Base-by-base conservation (phyloP, 2,888 invertebrate genomes). In the Zootermopsis nevadensis region DNA sequence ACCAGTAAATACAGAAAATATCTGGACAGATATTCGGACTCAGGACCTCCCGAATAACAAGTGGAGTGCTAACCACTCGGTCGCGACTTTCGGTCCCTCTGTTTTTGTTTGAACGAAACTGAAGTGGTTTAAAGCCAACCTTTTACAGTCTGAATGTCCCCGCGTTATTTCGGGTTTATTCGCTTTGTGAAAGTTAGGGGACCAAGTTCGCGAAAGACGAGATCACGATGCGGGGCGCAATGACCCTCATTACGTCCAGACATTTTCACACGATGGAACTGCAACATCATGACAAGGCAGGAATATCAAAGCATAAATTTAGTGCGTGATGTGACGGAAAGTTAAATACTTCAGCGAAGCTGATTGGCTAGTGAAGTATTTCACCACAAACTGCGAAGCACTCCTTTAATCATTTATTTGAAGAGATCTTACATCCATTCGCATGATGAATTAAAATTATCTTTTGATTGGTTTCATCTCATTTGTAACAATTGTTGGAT, bases 341-440 rank as follows among this genome's bases (percentile, higher is more conserved):
- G 60, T 60, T 60, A n/a, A 60, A 60, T n/a, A 60, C 27, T 60
- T n/a, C n/a, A 60, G 60, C n/a, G 60, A 60, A n/a, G 60, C 60
- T n/a, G 60, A 60, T 60, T 60, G 60, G 60, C n/a, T 27, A n/a
- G 27, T 60, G n/a, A 27, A 15, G 12, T 60, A n/a, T 15, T 12
- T 15, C n/a, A n/a, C 27, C n/a, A 6, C 19, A 60, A 60, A 60
- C 60, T 27, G 60, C 4, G n/a, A 27, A 60, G 60, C 60, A 27
- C 60, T 60, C 6, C 4, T 60, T 60, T 4, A 60, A n/a, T 60
- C 60, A 60, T n/a, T 60, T 60, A 60, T 60, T 60, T 60, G n/a
- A 60, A n/a, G n/a, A n/a, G 60, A 27, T 60, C 60, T 60, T 60
- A 15, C 12, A n/a, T 60, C n/a, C 60, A n/a, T 60, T n/a, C n/a